Base-by-base conservation (phyloP, 2,113 vertebrate genomes). In the Hydrolagus affinis region DNA sequence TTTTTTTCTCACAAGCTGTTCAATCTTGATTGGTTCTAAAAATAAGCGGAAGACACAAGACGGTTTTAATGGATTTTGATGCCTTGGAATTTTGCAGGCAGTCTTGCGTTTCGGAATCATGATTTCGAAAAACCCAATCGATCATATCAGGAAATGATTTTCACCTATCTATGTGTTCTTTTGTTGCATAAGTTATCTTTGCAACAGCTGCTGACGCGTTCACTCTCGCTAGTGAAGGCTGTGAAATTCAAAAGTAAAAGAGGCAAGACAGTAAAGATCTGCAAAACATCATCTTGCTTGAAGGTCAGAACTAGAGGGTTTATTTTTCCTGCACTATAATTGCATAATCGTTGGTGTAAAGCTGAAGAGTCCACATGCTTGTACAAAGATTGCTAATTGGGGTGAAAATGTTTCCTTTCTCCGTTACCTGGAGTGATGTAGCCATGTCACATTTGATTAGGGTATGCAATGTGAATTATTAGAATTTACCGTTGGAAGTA, bases 31-130 rank as follows among this genome's bases (percentile, higher is more conserved):
- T 98, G 96, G 93, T 95, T 98, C 98, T 98, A 98, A 98, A 99
- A 98, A 98, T 98, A 98, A 97, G 95, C 94, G 95, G 95, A 94
- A 97, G 97, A 98, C 96, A 96, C 96, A 98, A 96, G 98, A 96
- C 96, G 96, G 96, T 97, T 98, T 95, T 98, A 99, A 99, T 99
- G 96, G 96, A 97, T 97, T 96, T 96, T 98, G 97, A 98, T 97
- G 93, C 95, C 94, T 96, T 95, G 93, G 96, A 96, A 98, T 99
- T 98, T 98, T 97, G 95, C 96, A 98, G 97, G 98, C 97, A 99
- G 95, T 98, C 96, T 93, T 90, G 91, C 96, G 96, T 97, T 98
- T 98, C 98, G 98, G 96, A 98, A 97, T 98, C 96, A 97, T 99
- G 97, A 98, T 96, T 98, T 97, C 93, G 93, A 83, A 62, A 83